phyloP scores from a whole-genome alignment of 2,888 invertebrate genomes.

The Elysia crispata region DNA sequence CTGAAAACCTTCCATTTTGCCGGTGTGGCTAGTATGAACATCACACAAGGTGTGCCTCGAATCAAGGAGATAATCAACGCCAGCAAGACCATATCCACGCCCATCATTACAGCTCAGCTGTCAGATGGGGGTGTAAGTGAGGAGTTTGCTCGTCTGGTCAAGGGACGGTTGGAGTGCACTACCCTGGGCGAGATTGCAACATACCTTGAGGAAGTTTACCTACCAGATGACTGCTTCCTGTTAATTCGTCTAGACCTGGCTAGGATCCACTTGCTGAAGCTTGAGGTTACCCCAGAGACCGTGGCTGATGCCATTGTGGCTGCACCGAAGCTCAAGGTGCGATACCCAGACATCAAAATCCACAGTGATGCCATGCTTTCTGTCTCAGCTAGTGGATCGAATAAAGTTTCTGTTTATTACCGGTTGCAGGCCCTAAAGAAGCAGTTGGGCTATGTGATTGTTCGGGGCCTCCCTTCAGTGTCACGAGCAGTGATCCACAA shows the following conservation, averaged over 20 bases:
- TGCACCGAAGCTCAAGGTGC: constrained; percentile 73
- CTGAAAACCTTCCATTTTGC: constrained; percentile 99
- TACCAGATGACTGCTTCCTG: constrained; percentile 90
- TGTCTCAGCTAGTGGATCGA: constrained; percentile 40
- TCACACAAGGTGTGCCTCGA: constrained; percentile 91
- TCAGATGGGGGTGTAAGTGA: too few relatives aligned
- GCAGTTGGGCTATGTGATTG: constrained; percentile 87
- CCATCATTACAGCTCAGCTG: constrained; percentile 94
- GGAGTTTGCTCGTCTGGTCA: constrained; percentile 91
- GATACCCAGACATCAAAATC: constrained; percentile 54
- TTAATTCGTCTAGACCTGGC: constrained; percentile 92
- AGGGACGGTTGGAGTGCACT: constrained; percentile 96
- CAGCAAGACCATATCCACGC: constrained; percentile 94
- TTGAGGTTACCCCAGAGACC: constrained; percentile 77
- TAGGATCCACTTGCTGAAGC: constrained; percentile 89
- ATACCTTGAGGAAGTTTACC: constrained; percentile 93
- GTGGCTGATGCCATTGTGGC: constrained; percentile 72
- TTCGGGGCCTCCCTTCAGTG: constrained; percentile 91
- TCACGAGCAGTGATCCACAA: constrained; percentile 94
- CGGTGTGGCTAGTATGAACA: constrained; percentile 99
- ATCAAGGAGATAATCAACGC: constrained; percentile 99
- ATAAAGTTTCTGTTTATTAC: constrained; percentile 77
- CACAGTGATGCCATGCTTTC: constrained; percentile 43
- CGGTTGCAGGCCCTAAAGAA: constrained; percentile 83
- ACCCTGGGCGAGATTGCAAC: constrained; percentile 92